Evolutionary conservation across 2,113 vertebrate species (phyloP).

Genomic region (Vulpes lagopus): DNA sequence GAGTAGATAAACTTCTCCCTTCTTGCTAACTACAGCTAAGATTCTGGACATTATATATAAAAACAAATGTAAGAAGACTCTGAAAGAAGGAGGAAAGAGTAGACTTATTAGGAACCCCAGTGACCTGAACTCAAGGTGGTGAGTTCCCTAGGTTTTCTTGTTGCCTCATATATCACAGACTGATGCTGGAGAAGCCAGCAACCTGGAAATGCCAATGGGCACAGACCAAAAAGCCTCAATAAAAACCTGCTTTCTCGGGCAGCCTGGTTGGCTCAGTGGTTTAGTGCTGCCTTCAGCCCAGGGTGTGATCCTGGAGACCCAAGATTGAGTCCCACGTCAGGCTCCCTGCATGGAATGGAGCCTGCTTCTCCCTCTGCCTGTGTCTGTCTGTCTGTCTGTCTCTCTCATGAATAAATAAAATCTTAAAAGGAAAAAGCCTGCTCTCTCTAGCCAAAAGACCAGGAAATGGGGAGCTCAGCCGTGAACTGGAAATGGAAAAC

Average conservation of each 20-base stretch:
- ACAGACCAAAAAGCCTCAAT: not conserved
- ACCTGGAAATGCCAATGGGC: constrained; percentile 19
- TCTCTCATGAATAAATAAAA: no score
- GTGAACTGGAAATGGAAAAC: not conserved
- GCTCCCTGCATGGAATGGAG: no score
- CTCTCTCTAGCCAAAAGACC: not conserved
- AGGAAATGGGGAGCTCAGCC: not conserved
- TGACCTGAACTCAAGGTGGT: not conserved
- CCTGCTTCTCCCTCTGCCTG: no score
- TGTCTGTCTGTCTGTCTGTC: no score
- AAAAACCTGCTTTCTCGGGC: not conserved
- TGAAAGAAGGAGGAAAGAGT: constrained; percentile 32
- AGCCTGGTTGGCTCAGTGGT: no score
- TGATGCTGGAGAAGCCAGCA: not conserved
- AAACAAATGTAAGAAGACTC: constrained; percentile 25
- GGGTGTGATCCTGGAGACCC: no score
- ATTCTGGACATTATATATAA: not conserved
- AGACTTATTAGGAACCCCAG: not conserved
- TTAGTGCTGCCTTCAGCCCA: no score
- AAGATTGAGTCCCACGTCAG: no score
- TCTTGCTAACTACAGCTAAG: constrained; percentile 29
- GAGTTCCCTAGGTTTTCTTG: constrained; percentile 6
- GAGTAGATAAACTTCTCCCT: constrained; percentile 13
- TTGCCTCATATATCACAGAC: not conserved
- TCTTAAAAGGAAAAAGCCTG: not conserved